A percentile compares a stretch with the other conserved stretches of the same genome.
phyloP scores from a whole-genome alignment of 1,140 invertebrate species.

The Andricus grossulariae region DNA sequence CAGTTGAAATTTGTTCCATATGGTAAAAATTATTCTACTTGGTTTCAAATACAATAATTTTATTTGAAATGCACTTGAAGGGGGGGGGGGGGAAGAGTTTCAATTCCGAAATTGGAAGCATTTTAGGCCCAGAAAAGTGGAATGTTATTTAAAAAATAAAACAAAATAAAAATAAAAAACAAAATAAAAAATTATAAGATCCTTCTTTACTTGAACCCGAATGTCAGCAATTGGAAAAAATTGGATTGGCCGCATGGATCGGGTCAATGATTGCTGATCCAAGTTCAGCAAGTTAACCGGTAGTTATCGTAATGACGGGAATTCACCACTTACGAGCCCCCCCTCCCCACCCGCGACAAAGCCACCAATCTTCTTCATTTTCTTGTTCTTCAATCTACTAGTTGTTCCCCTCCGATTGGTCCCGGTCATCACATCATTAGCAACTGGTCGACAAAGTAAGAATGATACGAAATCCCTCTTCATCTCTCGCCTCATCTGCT shows the following conservation, averaged over 20 bases:
- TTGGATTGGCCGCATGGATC: conserved; percentile 34
- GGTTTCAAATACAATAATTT: no score
- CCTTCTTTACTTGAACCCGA: no score
- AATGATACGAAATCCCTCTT: neutral
- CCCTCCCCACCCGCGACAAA: conserved; percentile 19
- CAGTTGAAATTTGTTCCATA: no score
- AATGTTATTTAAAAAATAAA: no score
- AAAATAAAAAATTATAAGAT: no score
- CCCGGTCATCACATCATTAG: conserved; percentile 30
- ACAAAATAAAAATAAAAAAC: no score
- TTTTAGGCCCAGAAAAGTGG: no score
- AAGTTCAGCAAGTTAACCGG: conserved; percentile 68
- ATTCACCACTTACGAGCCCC: conserved; percentile 62
- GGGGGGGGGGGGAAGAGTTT: no score
- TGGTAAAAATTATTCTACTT: no score
- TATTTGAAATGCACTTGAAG: no score
- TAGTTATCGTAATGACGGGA: conserved; percentile 72
- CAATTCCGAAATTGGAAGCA: no score
- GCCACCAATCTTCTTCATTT: neutral
- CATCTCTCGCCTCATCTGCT: conserved; percentile 1
- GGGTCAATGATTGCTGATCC: conserved; percentile 64
- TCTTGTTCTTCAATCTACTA: conserved; percentile 13
- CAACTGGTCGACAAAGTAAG: neutral
- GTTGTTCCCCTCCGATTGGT: conserved; percentile 28
- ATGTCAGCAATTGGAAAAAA: no score